Evolutionary conservation across 2,113 vertebrate genomes (phyloP), one percentile per base, ranked within the genome.

Genomic region (Muntiacus reevesi): DNA sequence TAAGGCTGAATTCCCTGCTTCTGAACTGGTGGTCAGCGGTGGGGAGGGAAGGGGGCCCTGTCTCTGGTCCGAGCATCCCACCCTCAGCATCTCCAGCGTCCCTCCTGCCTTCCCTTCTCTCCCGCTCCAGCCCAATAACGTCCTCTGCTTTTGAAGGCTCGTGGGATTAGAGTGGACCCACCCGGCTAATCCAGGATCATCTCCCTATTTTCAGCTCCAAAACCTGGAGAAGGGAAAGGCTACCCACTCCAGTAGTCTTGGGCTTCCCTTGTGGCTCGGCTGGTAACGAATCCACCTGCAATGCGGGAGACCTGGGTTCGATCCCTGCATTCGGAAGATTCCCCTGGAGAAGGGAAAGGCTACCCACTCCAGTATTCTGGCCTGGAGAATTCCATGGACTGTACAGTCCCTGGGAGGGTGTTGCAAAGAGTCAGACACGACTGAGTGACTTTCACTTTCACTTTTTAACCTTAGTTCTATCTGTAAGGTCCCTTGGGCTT

Each of bases 1-100:
- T 23, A 13, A 36, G 7, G 8, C 28, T 6, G 16, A 43, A 2
- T 9, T 14, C 25, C 5, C 23, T 1, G 0, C 19, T 15, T 84
- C 54, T 45, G 4, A 6, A n/a, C 54, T 33, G 79, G 43, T 33
- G 78, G 16, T 50, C 78, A 81, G 78, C 5, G 1, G 28, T 11
- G 28, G 28, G 78, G 9, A 11, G 15, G 17, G 16, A 15, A 28
- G 17, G 28, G 28, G 45, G 30, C 47, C 45, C 59, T 5, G 2
- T 23, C 3, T n/a, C 7, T 25, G 62, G n/a, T 17, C 76, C 2
- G 0, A 3, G 21, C 60, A 5, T 10, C 3, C 6, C 15, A 1
- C 47, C 1, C 16, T n/a, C 12, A 10, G 14, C n/a, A 10, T 36
- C 36, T 28, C 4, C 23, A 3, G 0, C 54, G n/a, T 27, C 19